Evolutionary conservation across 1,140 invertebrate species (phyloP), one percentile per base, ranked within the genome.

Genomic region (Watersipora subatra): DNA sequence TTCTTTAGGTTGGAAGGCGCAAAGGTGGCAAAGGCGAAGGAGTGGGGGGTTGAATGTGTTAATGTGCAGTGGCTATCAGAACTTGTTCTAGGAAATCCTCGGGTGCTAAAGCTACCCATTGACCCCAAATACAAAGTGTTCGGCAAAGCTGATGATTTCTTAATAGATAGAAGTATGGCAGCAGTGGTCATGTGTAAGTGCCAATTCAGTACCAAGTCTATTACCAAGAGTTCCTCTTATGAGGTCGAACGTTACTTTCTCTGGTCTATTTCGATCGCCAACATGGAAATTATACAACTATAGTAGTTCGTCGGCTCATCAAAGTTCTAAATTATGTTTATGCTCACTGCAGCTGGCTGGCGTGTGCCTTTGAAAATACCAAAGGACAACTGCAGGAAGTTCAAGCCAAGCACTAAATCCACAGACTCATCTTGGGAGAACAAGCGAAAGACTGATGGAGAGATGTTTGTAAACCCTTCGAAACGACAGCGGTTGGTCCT

Each of bases 21-120:
- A 59, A 97, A 97, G 78, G 93, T 88, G 79, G 83, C 87, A 69
- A 90, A 91, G 72, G 93, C 94, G 0, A 85, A 89, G 57, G 90
- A 96, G 76, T 97, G 91, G 90, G 77, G 79, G 26, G 82, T 83
- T 30, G 88, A 89, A 19, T 86, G 92, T 1, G 92, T 97, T 0
- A 97, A 93, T 78, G 87, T 89, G 3, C 87, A 90, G 67, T 97
- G 94, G 93, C 80, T 98, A 57, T 92, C 89, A 64, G 93, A 97
- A 78, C 84, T 97, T 46, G 83, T 96, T 69, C 87, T 96, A 66
- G 94, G 93, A 0, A 89, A 93, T 69, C 86, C 88, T 75, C 87
- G 84, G 69, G 88, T 87, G 2, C 79, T 93, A 0, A 86, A 89
- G 73, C 68, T 79, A 20, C 77, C 89, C 87, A 81, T 87, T 85